A percentile compares a stretch with the other conserved stretches of the same genome.
Evolutionary conservation across 2,113 vertebrate species (phyloP).

Genomic region (Chlamydotis undulata): DNA sequence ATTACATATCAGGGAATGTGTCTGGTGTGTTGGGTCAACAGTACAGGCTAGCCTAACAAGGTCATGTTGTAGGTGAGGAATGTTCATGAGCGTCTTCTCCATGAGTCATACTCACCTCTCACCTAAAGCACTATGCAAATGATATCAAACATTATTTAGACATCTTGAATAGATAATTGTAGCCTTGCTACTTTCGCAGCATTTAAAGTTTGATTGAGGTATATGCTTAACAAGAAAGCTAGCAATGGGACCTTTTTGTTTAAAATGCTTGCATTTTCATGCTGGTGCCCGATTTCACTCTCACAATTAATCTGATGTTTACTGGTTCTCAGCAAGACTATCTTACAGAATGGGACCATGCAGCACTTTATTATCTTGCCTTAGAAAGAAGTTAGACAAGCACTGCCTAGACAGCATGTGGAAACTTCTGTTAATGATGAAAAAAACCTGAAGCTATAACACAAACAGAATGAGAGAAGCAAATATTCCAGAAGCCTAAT

Average conservation of each 20-base stretch:
- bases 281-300: neutral
- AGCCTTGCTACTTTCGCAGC: neutral
- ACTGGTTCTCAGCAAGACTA: neutral
- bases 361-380: neutral
- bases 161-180: neutral
- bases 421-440: neutral
- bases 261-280: neutral
- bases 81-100: neutral
- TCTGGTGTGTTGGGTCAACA: neutral
- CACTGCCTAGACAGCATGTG: neutral
- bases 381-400: neutral
- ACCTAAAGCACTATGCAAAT: neutral
- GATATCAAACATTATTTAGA: neutral
- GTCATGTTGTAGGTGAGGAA: neutral
- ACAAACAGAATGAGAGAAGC: neutral
- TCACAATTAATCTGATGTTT: neutral
- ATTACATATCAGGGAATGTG: rapidly evolving
- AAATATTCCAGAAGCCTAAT: neutral
- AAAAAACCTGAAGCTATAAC: neutral
- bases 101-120: neutral
- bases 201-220: neutral
- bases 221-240: neutral
- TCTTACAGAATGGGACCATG: neutral
- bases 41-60: neutral
- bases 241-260: neutral